Evolutionary conservation across 1,140 invertebrate species (phyloP).

Genomic region (Chionoecetes opilio): DNA sequence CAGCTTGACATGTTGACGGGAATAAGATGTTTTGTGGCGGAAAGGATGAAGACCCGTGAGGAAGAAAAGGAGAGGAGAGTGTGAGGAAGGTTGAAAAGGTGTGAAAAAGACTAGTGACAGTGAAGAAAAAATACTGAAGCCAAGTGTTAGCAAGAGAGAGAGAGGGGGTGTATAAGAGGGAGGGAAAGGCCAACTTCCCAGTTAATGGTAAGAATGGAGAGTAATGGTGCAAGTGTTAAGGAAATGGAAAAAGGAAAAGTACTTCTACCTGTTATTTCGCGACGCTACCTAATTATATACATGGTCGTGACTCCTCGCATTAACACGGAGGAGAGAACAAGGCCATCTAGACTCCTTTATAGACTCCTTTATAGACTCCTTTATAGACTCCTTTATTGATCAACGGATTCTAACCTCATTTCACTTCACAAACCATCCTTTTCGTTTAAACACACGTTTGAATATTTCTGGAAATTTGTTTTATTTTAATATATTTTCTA

Average conservation of each 20-base stretch:
- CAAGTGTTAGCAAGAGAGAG: background rate
- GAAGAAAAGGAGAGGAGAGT: no score
- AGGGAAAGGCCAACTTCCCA: background rate
- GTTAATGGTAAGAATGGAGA: background rate
- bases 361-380: no score
- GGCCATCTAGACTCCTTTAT: background rate
- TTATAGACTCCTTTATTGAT: background rate
- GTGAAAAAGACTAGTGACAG: background rate
- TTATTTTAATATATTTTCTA: no score
- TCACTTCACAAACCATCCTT: no score
- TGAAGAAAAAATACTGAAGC: background rate
- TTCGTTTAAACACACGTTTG: no score
- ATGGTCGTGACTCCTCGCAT: background rate
- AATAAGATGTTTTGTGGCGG: background rate
- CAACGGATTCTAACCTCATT: no score
- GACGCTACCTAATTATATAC: background rate
- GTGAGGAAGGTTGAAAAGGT: background rate
- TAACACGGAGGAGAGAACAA: background rate
- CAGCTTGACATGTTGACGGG: slow-evolving; percentile 3
- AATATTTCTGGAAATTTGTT: no score
- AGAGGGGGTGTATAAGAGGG: background rate
- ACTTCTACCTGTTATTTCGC: no score
- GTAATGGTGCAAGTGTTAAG: background rate
- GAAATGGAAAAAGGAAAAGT: background rate
- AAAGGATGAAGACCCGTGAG: background rate